These are phyloP conservation scores for Pangasius larnaudii DNA, from an alignment of 2,797 vertebrate genomes.

Conservation along the genomic window DNA sequence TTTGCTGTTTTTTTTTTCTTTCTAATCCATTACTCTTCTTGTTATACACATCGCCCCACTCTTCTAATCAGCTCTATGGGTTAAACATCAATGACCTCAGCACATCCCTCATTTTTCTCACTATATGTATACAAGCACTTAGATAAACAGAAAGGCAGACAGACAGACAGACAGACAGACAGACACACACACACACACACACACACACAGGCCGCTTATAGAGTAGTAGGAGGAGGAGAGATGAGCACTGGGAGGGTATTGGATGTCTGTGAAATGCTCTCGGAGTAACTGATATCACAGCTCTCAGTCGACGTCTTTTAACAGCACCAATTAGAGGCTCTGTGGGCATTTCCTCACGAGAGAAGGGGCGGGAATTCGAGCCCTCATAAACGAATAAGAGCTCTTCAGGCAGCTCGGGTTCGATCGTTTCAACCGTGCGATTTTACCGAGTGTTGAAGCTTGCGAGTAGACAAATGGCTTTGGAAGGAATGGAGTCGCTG, in stretches of 20 bases:
- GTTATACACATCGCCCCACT: background rate
- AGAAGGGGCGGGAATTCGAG: conserved; percentile 25
- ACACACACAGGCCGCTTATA: background rate
- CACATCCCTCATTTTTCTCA: background rate
- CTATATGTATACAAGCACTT: background rate
- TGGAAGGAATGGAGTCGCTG: conserved; percentile 1
- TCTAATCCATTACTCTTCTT: background rate
- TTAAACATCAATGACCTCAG: background rate
- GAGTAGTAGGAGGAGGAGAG: conserved; percentile 24
- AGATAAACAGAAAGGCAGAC: background rate
- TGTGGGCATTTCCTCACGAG: conserved; percentile 28
- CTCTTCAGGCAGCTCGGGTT: conserved; percentile 18
- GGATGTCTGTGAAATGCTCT: conserved; percentile 49
- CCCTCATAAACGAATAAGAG: conserved; percentile 12
- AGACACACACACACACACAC: background rate
- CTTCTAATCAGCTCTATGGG: background rate
- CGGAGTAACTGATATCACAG: conserved; percentile 42
- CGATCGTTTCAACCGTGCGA: conserved; percentile 2
- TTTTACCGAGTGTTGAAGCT: conserved; percentile 3
- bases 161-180: conserved; percentile 10
- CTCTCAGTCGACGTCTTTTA: conserved; percentile 37
- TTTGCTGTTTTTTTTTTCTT: background rate
- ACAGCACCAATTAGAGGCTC: conserved; percentile 28
- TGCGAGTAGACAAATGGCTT: conserved; percentile 17
- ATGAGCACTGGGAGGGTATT: conserved; percentile 34